These are phyloP conservation scores for Caenorhabditis tropicalis DNA, from an alignment of 1,140 invertebrate species.

Conservation along the genomic window DNA sequence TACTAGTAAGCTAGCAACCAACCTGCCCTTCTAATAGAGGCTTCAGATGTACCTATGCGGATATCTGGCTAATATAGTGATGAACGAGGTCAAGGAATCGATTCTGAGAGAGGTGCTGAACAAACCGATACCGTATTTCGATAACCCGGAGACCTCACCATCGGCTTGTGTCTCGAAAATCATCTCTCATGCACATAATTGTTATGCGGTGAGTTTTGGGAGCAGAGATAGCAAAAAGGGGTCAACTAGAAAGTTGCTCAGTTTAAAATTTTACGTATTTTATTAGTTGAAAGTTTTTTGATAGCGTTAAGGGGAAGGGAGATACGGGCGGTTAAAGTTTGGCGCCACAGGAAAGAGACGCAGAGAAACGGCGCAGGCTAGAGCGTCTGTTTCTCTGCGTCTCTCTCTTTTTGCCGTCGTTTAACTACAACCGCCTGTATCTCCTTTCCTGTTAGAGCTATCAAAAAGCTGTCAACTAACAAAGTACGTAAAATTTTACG, in stretches of 20 bases:
- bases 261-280: no score
- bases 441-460: no score
- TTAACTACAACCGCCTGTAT: no score
- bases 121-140: conserved; percentile 74
- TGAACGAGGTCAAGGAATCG: conserved; percentile 71
- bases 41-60: conserved; percentile 49
- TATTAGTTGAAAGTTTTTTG: no score
- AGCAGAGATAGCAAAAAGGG: neutral
- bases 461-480: neutral
- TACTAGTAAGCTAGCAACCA: neutral
- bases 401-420: no score
- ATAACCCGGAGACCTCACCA: conserved; percentile 73
- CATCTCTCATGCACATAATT: conserved; percentile 73
- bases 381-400: no score
- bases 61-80: conserved; percentile 73
- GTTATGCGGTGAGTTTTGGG: conserved; percentile 73
- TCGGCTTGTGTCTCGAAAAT: conserved; percentile 73
- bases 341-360: no score
- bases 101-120: conserved; percentile 73
- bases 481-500: neutral
- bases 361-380: no score
- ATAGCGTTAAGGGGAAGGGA: no score
- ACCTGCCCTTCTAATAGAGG: neutral
- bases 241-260: neutral
- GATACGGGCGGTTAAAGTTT: no score